Conservation (phyloP, 1,140 invertebrate genomes). For the Drosophila baimaii region DNA sequence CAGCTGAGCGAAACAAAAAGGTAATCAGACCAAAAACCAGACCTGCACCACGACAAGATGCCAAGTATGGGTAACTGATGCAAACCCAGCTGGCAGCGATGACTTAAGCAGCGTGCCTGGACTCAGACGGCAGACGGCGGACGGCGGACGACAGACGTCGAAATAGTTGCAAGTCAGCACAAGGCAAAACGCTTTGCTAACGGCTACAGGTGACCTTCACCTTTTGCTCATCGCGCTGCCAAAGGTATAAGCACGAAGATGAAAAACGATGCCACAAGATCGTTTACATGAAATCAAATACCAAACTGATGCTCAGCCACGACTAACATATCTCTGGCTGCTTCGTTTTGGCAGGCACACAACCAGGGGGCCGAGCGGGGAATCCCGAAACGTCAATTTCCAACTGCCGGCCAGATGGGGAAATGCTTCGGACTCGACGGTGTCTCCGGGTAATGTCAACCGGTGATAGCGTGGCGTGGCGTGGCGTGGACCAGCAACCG, state of each 20-base stretch:
- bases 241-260: conserved; percentile 21
- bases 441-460: conserved; percentile 6
- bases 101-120: conserved; percentile 20
- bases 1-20: conserved; percentile 12
- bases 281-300: conserved; percentile 51
- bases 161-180: conserved; percentile 19
- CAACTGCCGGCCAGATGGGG: background rate
- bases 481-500: conserved; percentile 10
- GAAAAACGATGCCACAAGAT: conserved; percentile 30
- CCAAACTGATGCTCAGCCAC: conserved; percentile 14
- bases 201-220: conserved; percentile 45
- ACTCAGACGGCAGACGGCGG: conserved; percentile 5
- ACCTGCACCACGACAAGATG: conserved; percentile 18
- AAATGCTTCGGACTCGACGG: conserved; percentile 8
- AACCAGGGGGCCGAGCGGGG: background rate
- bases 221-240: conserved; percentile 38
- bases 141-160: conserved; percentile 2
- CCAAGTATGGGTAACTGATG: conserved; percentile 28
- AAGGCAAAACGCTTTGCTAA: conserved; percentile 24
- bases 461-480: background rate
- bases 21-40: conserved; percentile 31
- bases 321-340: conserved; percentile 7
- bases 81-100: conserved; percentile 17
- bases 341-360: conserved; percentile 22
- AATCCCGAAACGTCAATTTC: conserved; percentile 9